Conservation (phyloP, 2,113 vertebrate species). For the Oreochromis aureus region DNA sequence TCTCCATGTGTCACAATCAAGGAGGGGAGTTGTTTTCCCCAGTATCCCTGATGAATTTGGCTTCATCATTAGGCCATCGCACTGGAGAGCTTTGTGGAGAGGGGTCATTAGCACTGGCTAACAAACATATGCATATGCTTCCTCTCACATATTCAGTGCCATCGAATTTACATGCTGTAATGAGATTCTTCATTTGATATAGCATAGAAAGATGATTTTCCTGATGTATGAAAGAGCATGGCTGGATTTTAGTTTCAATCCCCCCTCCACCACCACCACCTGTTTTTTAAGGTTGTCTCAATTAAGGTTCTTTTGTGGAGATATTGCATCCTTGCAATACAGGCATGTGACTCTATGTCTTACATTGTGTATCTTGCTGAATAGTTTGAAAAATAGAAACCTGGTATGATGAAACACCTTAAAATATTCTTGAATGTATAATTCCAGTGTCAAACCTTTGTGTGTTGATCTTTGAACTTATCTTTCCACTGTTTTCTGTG, state of each 20-base stretch:
- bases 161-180: slow-evolving; percentile 39
- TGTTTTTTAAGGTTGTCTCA: not conserved
- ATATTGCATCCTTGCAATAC: not conserved
- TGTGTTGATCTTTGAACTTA: not conserved
- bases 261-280: not conserved
- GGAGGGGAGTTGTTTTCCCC: not conserved
- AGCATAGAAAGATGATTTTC: slow-evolving; percentile 15
- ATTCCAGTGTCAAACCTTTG: not conserved
- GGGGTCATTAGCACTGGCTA: slow-evolving; percentile 27
- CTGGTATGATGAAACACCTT: not conserved
- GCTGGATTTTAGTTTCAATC: not conserved
- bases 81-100: slow-evolving; percentile 13
- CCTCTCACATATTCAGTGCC: not conserved
- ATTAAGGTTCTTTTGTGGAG: not conserved
- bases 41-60: slow-evolving; percentile 1
- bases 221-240: slow-evolving; percentile 20
- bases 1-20: slow-evolving; percentile 1
- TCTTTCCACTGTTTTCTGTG: not conserved
- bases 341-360: not conserved
- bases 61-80: slow-evolving; percentile 12
- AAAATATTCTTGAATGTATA: not conserved
- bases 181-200: slow-evolving; percentile 33
- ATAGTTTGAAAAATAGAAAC: not conserved
- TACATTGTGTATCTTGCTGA: not conserved
- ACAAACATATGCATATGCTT: slow-evolving; percentile 24